A percentile compares a stretch with the other conserved stretches of the same genome.
These are phyloP conservation scores for Amyelois transitella DNA, from an alignment of 1,140 invertebrate genomes.

Conservation along the genomic window DNA sequence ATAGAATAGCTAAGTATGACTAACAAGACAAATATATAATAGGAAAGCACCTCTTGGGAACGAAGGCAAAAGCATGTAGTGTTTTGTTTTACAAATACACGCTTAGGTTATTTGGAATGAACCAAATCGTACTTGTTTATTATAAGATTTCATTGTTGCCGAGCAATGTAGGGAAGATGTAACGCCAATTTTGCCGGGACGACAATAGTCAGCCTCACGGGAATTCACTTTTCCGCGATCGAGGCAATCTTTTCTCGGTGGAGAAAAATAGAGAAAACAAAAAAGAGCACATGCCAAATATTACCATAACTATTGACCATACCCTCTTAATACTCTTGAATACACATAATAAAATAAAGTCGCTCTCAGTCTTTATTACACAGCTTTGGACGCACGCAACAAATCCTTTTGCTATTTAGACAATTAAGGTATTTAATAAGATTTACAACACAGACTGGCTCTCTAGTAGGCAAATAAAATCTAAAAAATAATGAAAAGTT, in stretches of 20 bases:
- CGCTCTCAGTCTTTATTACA: no score
- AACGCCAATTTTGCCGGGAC: slow-evolving; percentile 15
- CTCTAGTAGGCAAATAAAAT: no score
- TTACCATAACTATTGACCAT: no score
- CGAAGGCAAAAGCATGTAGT: not conserved
- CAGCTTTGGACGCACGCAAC: no score
- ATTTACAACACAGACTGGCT: no score
- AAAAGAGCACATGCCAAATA: no score
- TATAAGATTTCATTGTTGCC: slow-evolving; percentile 21
- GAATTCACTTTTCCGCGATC: slow-evolving; percentile 11
- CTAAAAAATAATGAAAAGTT: no score
- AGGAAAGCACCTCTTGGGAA: not conserved
- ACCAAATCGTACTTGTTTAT: slow-evolving; percentile 8
- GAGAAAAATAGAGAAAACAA: not conserved
- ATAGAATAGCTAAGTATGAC: not conserved
- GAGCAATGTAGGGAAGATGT: slow-evolving; percentile 20
- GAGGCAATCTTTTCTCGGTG: not conserved
- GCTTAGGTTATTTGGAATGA: not conserved
- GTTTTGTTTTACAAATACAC: not conserved
- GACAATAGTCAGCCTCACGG: slow-evolving; percentile 19
- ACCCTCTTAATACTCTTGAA: no score
- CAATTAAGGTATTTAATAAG: no score
- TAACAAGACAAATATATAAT: not conserved
- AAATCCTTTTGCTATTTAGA: no score
- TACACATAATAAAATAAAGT: no score